Percentiles rank a stretch among this genome's conserved stretches.
Conservation (phyloP, 2,797 vertebrate genomes). For the Peromyscus nudipes region DNA sequence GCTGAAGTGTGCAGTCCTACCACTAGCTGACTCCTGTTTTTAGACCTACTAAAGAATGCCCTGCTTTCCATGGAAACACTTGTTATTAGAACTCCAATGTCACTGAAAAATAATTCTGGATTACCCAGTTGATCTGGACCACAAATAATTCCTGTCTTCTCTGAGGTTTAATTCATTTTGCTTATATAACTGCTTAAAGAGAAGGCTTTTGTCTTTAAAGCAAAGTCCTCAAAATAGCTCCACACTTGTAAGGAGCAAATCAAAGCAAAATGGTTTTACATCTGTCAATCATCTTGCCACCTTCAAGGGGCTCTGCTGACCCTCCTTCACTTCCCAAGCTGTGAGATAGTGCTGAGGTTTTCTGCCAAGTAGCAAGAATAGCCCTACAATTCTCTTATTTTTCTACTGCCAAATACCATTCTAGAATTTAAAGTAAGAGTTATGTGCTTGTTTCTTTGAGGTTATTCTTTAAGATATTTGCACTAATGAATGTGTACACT, state of each 20-base stretch:
- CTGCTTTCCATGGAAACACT: neutral
- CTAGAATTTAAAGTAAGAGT: neutral
- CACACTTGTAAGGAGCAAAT: neutral
- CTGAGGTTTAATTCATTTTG: constrained; percentile 1
- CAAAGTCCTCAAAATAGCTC: neutral
- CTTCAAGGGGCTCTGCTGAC: neutral
- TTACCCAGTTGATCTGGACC: neutral
- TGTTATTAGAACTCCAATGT: neutral
- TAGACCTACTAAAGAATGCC: neutral
- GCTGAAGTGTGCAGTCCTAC: neutral
- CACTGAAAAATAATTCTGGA: constrained; percentile 1
- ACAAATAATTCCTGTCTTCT: neutral
- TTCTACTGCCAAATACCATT: neutral
- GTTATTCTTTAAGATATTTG: neutral
- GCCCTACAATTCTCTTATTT: neutral
- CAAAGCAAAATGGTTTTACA: neutral
- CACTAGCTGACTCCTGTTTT: neutral
- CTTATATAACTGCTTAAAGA: neutral
- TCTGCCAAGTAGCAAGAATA: neutral
- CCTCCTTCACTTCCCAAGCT: neutral
- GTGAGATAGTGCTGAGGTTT: neutral
- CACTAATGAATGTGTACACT: neutral
- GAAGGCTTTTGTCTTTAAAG: neutral
- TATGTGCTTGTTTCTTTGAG: neutral
- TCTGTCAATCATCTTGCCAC: neutral